Evolutionary conservation across 2,113 vertebrate genomes (phyloP).

Genomic region (Noctilio leporinus): DNA sequence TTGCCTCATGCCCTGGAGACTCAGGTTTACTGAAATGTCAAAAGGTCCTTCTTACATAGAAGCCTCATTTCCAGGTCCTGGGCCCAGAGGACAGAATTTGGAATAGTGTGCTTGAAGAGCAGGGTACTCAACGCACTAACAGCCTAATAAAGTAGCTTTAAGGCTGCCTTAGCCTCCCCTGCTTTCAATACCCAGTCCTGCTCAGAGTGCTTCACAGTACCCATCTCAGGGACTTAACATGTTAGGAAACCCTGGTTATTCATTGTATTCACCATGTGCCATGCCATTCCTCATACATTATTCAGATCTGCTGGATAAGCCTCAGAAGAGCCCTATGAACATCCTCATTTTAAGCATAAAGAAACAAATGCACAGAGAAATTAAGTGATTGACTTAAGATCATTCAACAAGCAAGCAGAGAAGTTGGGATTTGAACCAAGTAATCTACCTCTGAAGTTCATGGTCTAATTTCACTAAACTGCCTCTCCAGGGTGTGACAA

Average conservation of each 20-base stretch:
- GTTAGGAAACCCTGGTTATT: not conserved
- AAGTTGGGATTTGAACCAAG: not conserved
- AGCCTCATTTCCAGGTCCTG: not conserved
- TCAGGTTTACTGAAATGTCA: not conserved
- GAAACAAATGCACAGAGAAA: not conserved
- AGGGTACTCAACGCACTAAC: not conserved
- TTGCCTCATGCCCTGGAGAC: not conserved
- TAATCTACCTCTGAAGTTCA: not conserved
- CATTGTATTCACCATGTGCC: not conserved
- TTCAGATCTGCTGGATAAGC: not conserved
- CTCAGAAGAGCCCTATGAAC: not conserved
- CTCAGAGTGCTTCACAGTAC: not conserved
- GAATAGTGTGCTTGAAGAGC: not conserved
- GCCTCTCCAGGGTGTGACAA: not conserved
- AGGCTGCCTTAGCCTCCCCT: not conserved
- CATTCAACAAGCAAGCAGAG: not conserved
- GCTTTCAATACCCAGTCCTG: not conserved
- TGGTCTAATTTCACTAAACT: not conserved
- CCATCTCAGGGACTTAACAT: not conserved
- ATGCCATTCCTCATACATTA: not conserved
- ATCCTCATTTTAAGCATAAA: not conserved
- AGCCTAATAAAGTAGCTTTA: not conserved
- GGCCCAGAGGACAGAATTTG: not conserved
- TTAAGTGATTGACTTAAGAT: not conserved
- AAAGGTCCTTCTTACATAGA: not conserved